These are phyloP conservation scores for Hydriomena furcata DNA, from an alignment of 2,888 invertebrate species.

Conservation along the genomic window DNA sequence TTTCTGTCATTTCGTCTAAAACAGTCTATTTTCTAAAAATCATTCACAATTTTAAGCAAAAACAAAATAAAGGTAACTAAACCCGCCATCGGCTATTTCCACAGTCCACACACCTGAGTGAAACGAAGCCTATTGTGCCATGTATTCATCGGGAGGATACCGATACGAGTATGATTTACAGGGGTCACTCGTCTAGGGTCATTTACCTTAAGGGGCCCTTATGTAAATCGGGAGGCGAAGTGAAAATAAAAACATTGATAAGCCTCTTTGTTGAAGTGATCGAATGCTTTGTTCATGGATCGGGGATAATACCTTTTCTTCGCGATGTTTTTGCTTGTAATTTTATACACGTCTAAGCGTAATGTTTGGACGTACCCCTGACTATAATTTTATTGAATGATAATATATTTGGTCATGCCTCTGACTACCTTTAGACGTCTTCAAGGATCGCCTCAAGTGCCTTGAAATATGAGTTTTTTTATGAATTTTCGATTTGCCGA, in stretches of 20 bases:
- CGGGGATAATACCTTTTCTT: conserved; percentile 10
- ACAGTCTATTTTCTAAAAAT: too few species aligned
- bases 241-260: conserved; percentile 26
- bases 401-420: too few species aligned
- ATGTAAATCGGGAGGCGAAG: conserved; percentile 23
- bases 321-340: neutral
- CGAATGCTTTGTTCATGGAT: conserved; percentile 14
- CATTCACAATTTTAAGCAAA: too few species aligned
- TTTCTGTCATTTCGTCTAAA: too few species aligned
- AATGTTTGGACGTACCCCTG: too few species aligned
- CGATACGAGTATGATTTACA: conserved; percentile 22
- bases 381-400: too few species aligned
- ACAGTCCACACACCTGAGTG: neutral
- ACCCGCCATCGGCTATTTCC: neutral
- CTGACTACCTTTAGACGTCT: too few species aligned
- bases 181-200: conserved; percentile 13
- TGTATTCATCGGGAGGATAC: neutral
- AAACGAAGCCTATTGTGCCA: conserved; percentile 2
- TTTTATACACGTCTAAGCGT: too few species aligned
- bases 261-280: conserved; percentile 22
- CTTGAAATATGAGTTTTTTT: too few species aligned
- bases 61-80: too few species aligned
- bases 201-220: conserved; percentile 19
- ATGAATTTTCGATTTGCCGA: neutral
- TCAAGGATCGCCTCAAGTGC: too few species aligned